Conservation (phyloP, 2,797 vertebrate genomes). For the Balearica regulorum region DNA sequence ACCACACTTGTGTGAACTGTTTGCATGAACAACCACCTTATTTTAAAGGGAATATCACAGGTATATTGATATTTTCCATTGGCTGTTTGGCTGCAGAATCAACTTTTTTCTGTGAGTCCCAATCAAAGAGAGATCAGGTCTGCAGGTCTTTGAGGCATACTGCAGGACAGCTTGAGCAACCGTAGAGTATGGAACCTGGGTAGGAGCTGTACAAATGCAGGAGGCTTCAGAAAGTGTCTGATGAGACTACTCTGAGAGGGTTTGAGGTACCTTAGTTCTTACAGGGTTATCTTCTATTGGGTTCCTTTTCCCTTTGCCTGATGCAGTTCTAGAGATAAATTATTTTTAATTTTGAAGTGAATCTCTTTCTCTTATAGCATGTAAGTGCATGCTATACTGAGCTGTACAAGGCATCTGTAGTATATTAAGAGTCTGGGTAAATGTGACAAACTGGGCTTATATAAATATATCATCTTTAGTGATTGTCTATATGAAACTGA, state of each 20-base stretch:
- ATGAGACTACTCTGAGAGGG: background rate
- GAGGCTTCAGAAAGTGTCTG: background rate
- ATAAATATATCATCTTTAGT: background rate
- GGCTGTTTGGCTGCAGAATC: background rate
- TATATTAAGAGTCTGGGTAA: background rate
- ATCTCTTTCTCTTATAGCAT: background rate
- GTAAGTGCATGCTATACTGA: background rate
- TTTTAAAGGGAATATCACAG: background rate
- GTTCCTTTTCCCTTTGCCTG: background rate
- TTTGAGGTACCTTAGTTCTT: background rate
- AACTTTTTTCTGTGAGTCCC: background rate
- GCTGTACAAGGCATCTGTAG: background rate
- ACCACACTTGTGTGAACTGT: background rate
- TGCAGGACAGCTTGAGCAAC: background rate
- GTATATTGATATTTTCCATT: background rate
- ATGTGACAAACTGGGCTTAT: background rate
- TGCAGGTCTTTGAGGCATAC: background rate
- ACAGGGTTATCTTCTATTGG: background rate
- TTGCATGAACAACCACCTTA: background rate
- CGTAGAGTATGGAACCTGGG: background rate
- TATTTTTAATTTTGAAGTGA: background rate
- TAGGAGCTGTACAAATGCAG: background rate
- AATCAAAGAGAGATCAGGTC: background rate
- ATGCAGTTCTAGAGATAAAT: background rate
- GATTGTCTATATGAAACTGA: background rate